Evolutionary conservation across 2,797 vertebrate species (phyloP).

Genomic region (Echiichthys vipera): DNA sequence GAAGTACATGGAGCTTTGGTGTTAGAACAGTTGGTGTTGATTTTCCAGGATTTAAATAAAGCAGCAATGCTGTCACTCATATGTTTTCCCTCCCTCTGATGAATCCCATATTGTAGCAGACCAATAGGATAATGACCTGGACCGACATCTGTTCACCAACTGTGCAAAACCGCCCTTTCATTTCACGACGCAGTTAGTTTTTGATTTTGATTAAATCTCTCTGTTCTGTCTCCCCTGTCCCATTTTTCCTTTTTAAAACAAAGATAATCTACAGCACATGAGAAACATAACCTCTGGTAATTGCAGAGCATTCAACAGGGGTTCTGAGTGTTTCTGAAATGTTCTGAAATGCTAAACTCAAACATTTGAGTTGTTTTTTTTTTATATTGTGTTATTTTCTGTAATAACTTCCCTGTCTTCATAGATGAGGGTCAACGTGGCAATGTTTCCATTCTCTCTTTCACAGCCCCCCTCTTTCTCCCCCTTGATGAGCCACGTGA

Average conservation of each 20-base stretch:
- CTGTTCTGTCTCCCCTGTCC: neutral
- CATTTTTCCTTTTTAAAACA: neutral
- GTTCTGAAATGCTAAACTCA: neutral
- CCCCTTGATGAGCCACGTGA: constrained; percentile 46
- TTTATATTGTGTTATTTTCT: neutral
- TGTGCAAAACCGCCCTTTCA: constrained; percentile 57
- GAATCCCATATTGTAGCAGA: constrained; percentile 28
- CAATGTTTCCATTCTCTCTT: constrained; percentile 57
- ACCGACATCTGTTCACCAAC: constrained; percentile 75
- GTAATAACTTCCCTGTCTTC: constrained; percentile 19
- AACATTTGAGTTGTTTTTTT: neutral
- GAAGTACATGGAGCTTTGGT: neutral
- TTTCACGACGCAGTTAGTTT: constrained; percentile 36
- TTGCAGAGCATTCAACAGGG: neutral
- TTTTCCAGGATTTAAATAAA: constrained; percentile 6
- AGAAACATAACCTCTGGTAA: constrained; percentile 6
- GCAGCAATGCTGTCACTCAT: constrained; percentile 11
- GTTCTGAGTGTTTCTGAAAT: neutral
- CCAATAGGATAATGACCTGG: constrained; percentile 26
- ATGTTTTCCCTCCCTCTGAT: constrained; percentile 11
- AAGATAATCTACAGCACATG: neutral
- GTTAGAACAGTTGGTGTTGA: neutral
- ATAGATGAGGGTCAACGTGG: constrained; percentile 65
- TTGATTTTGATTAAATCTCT: constrained; percentile 11
- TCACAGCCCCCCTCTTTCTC: constrained; percentile 20